A percentile compares a stretch with the other conserved stretches of the same genome.
Conservation (phyloP, 2,888 invertebrate species). For the Seira ritae region DNA sequence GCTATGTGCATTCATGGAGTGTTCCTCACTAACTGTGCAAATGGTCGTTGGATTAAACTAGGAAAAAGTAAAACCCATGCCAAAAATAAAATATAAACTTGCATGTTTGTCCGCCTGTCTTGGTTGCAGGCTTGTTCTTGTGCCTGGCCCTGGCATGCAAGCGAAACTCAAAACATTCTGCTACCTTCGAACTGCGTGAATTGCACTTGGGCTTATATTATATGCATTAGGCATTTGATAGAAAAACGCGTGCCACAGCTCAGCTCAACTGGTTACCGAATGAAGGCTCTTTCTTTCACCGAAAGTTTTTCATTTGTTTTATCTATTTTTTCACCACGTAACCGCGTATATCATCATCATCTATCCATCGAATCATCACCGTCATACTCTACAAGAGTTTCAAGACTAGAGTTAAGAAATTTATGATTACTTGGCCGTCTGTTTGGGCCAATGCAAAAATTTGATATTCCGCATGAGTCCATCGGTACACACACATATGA, state of each 20-base stretch:
- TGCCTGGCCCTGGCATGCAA: too few relatives aligned
- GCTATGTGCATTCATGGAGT: constrained; percentile 52
- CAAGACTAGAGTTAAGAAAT: not conserved
- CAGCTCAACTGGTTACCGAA: constrained; percentile 1
- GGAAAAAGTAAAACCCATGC: not conserved
- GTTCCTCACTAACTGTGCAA: constrained; percentile 9
- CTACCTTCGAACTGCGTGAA: constrained; percentile 33
- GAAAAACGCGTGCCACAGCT: not conserved
- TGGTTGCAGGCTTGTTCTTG: not conserved
- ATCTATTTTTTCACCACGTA: not conserved
- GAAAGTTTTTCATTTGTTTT: constrained; percentile 49
- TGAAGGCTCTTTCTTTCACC: not conserved
- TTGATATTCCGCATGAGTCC: not conserved
- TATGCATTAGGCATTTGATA: not conserved
- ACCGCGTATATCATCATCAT: not conserved
- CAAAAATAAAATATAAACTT: not conserved
- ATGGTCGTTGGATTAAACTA: not conserved
- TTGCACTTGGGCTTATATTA: constrained; percentile 26
- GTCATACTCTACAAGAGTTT: not conserved
- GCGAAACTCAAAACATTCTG: constrained; percentile 20
- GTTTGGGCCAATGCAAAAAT: not conserved
- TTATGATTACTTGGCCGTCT: not conserved
- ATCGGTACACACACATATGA: too few relatives aligned
- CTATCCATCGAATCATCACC: not conserved
- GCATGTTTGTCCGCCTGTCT: not conserved